Evolutionary conservation across 2,113 vertebrate genomes (phyloP).

Genomic region (Dipodomys merriami): DNA sequence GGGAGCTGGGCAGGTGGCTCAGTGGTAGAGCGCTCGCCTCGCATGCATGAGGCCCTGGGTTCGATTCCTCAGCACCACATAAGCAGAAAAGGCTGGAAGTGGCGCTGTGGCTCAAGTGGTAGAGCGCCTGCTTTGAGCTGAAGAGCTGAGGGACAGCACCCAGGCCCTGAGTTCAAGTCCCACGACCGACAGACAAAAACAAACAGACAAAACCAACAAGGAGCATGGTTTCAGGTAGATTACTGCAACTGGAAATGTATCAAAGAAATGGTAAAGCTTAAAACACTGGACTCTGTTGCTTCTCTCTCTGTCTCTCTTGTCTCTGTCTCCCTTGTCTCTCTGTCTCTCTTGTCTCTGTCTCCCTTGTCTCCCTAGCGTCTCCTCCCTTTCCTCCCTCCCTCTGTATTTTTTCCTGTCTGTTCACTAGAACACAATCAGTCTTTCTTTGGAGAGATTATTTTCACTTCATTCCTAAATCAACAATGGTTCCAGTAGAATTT

Average conservation of each 20-base stretch:
- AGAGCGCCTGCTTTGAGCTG: too few species aligned
- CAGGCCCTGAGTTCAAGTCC: too few species aligned
- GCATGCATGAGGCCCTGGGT: too few species aligned
- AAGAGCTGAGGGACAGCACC: not conserved
- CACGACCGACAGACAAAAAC: too few species aligned
- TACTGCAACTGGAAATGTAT: not conserved
- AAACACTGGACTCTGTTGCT: not conserved
- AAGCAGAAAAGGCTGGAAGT: too few species aligned
- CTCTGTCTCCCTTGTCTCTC: too few species aligned
- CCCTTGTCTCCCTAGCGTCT: not conserved
- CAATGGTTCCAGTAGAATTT: conserved; percentile 40
- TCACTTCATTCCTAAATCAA: conserved; percentile 59
- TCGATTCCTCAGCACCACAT: too few species aligned
- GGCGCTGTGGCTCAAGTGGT: too few species aligned
- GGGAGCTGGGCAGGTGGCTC: too few species aligned
- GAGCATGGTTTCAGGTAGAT: not conserved
- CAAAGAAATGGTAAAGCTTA: conserved; percentile 35
- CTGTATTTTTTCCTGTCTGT: not conserved
- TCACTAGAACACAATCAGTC: conserved; percentile 48
- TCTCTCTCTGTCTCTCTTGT: not conserved
- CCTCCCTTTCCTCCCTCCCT: not conserved
- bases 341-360: not conserved
- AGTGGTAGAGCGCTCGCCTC: too few species aligned
- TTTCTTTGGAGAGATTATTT: conserved; percentile 43
- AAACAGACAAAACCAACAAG: not conserved